Base-by-base conservation (phyloP, 1,140 invertebrate genomes). In the Brevipalpus yothersi region DNA sequence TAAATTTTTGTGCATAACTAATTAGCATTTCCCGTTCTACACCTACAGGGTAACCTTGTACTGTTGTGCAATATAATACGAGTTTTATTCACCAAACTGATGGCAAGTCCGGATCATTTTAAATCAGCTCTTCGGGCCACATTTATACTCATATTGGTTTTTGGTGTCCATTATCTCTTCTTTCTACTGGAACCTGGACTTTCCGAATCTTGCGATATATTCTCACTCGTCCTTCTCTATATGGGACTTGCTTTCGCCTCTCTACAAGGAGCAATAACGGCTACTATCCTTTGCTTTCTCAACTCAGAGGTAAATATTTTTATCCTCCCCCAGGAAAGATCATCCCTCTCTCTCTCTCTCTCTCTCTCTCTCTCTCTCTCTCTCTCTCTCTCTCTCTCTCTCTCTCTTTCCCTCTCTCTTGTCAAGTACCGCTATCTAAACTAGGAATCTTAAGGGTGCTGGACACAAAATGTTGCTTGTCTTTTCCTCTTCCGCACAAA, bases 51-150 rank as follows among this genome's bases (percentile, higher is more conserved):
- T 8, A 65, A 65, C 47, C n/a, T 58, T 10, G 41, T 61, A 15
- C 61, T 65, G 41, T 41, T 65, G 15, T 57, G 51, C 9, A 63
- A 64, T 45, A 63, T 64, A 10, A 63, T 63, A 40, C 41, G 63
- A 56, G 62, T 65, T 17, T 49, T 65, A 0, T 60, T 64, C 15
- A 61, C 61, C 5, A 65, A 65, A 56, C 43, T 64, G 4, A 45
- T 56, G 19, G 56, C 65, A 39, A 51, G 65, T 12, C 58, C 62
- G 12, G n/a, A 55, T 9, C 61, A 62, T 39, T 64, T 41, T 64
- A 78, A 77, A 65, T 75, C 76, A 68, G 76, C 76, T 8, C 71
- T 79, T 15, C 70, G 75, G 39, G 77, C 76, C 2, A 77, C 76
- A 5, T 65, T 77, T 56, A 70, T 79, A 23, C 67, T 79, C 40